Base-by-base conservation (phyloP, 1,140 invertebrate species). In the Drosophila bocqueti region DNA sequence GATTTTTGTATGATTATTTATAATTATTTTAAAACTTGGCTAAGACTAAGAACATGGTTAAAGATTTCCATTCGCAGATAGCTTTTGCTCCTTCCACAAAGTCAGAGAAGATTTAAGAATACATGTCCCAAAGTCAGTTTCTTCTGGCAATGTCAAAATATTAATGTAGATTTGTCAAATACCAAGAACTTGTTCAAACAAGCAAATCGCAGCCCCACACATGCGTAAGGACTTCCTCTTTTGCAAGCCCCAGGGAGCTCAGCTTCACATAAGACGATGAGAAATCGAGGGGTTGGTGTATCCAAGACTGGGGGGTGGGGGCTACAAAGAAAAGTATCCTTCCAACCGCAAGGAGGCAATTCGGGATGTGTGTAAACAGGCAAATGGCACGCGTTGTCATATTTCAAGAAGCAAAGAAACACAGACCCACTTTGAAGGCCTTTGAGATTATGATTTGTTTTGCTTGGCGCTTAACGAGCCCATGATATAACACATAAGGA, bases 401-500 rank as follows among this genome's bases (percentile, higher is more conserved):
- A 86, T 84, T 77, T 84, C 64, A 65, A 54, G 58, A 38, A 50
- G 10, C 60, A 49, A 29, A 45, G 50, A 61, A 45, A 52, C 29
- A 52, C 43, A 26, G 50, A 45, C 40, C 31, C 58, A 60, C 63
- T 87, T 73, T 60, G 74, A 76, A 77, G 77, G 77, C 80, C 85
- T 89, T 69, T 59, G 72, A 84, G 83, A 91, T 91, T 91, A 86
- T 91, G 89, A 91, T 91, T 91, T 91, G 87, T 91, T 89, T 87
- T 83, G 73, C 81, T 82, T 87, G 76, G 46, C 74, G 69, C 83
- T 84, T 82, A 89, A 91, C 83, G 77, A 75, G 79, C 75, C 46
- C 87, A 89, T 89, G 81, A 90, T 90, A 89, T 83, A 59, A 83
- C 76, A 68, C 73, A 81, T 78, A 21, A 74, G 67, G 43, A 43